These are phyloP conservation scores for Tenthredo scrophulariae DNA, from an alignment of 2,888 invertebrate species.

Conservation along the genomic window DNA sequence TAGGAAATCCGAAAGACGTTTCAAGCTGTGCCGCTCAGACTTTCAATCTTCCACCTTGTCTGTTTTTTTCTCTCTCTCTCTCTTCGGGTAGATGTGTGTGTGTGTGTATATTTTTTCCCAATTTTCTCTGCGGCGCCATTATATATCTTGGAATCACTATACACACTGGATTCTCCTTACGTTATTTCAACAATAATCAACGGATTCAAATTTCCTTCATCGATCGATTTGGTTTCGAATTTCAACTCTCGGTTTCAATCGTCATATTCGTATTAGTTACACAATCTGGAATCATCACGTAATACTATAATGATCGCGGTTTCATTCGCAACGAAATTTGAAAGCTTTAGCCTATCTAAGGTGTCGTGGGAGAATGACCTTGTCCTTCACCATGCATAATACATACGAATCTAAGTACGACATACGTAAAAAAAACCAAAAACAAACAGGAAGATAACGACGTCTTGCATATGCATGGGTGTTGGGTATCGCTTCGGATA, in stretches of 20 bases:
- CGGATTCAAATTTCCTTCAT: not conserved
- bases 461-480: not conserved
- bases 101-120: not conserved
- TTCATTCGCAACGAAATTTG: not conserved
- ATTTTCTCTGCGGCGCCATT: not conserved
- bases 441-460: not conserved
- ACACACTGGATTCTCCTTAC: not conserved
- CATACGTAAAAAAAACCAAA: not conserved
- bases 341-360: not conserved
- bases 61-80: not conserved
- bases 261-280: not conserved
- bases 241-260: not conserved
- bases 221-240: not conserved
- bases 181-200: not conserved
- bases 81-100: not conserved
- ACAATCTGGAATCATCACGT: not conserved
- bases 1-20: slow-evolving; percentile 7
- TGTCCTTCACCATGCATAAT: not conserved
- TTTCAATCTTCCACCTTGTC: slow-evolving; percentile 23
- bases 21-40: not conserved
- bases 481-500: not conserved
- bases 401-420: not conserved
- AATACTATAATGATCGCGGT: not conserved
- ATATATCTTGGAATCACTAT: not conserved
- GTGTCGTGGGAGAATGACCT: too few relatives aligned